A percentile compares a stretch with the other conserved stretches of the same genome.
phyloP scores from a whole-genome alignment of 2,888 invertebrate species.

The Sussaba pulchella region DNA sequence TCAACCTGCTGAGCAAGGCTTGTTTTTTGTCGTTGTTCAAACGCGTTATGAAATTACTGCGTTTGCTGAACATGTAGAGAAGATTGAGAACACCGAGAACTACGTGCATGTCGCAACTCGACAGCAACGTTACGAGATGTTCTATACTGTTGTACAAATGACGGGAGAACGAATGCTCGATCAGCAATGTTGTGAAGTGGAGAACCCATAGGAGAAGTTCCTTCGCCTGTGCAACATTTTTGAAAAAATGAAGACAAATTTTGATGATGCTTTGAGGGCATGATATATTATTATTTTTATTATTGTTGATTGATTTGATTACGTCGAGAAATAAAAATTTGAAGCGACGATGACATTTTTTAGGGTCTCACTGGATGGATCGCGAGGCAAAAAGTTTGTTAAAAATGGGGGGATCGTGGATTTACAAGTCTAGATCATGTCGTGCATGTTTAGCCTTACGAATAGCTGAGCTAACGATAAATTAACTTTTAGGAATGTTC shows the following conservation, averaged over 20 bases:
- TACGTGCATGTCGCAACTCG: constrained; percentile 93
- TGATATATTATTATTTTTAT: not conserved
- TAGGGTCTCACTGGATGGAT: no score
- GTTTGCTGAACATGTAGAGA: constrained; percentile 94
- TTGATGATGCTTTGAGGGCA: no score
- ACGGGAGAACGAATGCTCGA: constrained; percentile 94
- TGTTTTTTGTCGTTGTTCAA: constrained; percentile 90
- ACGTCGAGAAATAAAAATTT: no score
- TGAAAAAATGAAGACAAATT: no score
- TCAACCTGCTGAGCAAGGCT: constrained; percentile 89
- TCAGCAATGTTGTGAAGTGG: constrained; percentile 92
- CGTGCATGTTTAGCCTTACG: no score
- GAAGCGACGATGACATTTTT: no score
- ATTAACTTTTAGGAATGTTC: no score
- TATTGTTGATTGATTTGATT: no score
- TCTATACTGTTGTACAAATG: constrained; percentile 96
- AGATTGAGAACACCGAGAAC: constrained; percentile 94
- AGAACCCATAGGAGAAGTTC: constrained; percentile 90
- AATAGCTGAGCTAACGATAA: no score
- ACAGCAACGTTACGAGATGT: constrained; percentile 90
- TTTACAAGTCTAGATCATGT: no score
- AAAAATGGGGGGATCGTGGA: no score
- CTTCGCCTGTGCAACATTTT: constrained; percentile 86
- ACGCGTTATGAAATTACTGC: constrained; percentile 94
- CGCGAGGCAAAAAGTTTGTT: no score